Percentiles rank a stretch among this genome's conserved stretches.
These are phyloP conservation scores for Malurus splendens DNA, from an alignment of 2,797 vertebrate genomes.

Conservation along the genomic window DNA sequence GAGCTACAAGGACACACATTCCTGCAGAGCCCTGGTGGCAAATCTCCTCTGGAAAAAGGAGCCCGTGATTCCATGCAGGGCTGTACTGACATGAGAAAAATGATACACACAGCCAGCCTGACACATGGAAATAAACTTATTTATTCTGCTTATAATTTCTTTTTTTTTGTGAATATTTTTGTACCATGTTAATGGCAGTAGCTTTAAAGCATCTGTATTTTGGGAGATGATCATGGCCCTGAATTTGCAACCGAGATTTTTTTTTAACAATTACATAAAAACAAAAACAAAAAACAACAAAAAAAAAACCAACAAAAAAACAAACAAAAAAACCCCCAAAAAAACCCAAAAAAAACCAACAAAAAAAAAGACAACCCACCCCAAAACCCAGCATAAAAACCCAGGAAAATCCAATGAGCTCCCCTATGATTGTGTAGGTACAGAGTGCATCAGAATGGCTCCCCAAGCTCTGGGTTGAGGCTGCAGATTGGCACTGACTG, in stretches of 20 bases:
- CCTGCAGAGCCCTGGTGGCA: neutral
- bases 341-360: no score
- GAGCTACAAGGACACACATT: neutral
- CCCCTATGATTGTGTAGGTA: neutral
- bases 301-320: neutral
- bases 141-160: neutral
- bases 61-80: neutral
- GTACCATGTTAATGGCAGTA: neutral
- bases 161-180: neutral
- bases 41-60: constrained; percentile 4
- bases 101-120: neutral
- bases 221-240: neutral
- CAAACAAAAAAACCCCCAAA: no score
- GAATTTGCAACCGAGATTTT: neutral
- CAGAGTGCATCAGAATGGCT: neutral
- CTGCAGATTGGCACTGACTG: neutral
- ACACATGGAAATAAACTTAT: neutral
- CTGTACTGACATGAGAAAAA: neutral
- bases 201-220: neutral
- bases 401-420: neutral
- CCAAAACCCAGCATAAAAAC: no score
- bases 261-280: neutral
- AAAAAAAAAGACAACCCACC: no score
- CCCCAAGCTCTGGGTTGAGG: neutral
- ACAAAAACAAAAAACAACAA: no score